Conservation (phyloP, 2,888 invertebrate genomes). For the Cryptocheilus praepositus region DNA sequence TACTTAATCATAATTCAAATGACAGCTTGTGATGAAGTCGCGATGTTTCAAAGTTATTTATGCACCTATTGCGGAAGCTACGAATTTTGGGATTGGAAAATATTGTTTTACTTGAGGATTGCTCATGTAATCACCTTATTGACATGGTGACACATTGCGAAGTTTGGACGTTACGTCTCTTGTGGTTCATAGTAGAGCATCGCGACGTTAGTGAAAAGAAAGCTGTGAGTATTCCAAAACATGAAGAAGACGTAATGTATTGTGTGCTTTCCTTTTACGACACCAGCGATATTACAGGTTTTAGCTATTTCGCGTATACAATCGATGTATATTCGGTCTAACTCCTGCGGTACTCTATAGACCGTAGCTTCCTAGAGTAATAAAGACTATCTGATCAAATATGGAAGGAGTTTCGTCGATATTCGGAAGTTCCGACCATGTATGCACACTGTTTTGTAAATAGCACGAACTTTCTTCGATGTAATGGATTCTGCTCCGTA, state of each 20-base stretch:
- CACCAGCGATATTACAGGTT: constrained; percentile 13
- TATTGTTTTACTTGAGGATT: no score
- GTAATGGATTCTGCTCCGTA: constrained; percentile 28
- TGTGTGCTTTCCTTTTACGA: neutral
- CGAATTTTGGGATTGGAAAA: no score
- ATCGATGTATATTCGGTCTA: neutral
- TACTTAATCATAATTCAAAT: no score
- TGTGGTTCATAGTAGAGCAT: no score
- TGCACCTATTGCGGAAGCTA: no score
- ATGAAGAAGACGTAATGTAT: neutral
- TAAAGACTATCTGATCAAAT: constrained; percentile 46
- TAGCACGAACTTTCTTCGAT: constrained; percentile 34
- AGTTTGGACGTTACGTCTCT: no score
- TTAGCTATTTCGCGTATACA: neutral
- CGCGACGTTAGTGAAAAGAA: neutral
- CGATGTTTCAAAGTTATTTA: no score
- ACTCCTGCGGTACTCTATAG: constrained; percentile 23
- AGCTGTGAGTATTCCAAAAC: neutral
- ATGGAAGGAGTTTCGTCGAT: constrained; percentile 32
- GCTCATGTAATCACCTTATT: no score
- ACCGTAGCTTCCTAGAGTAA: constrained; percentile 18
- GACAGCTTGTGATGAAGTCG: no score
- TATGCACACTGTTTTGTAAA: constrained; percentile 26
- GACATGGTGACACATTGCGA: no score
- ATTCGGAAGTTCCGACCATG: constrained; percentile 22